Conservation (phyloP, 2,888 invertebrate genomes). For the Leptopilina myrica region DNA sequence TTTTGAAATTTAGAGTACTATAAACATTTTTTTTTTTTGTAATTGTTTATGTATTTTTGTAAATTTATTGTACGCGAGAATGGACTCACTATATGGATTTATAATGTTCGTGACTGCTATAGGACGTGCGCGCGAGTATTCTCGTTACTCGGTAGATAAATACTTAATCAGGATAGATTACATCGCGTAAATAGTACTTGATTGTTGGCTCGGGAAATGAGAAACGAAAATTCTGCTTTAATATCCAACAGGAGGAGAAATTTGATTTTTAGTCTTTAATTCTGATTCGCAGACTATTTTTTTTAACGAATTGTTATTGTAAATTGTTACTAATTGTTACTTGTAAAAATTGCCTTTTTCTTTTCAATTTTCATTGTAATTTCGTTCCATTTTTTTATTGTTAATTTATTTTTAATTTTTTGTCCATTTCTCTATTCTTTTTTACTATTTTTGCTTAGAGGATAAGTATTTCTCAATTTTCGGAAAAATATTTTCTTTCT, state of each 20-base stretch:
- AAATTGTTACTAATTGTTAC: too few species aligned
- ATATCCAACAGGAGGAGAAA: background rate
- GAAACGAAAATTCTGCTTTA: background rate
- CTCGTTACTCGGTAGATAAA: constrained; percentile 67
- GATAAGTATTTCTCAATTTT: too few species aligned
- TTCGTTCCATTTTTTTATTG: too few species aligned
- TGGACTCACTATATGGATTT: constrained; percentile 40
- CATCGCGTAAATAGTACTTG: constrained; percentile 7
- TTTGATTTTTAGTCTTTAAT: background rate
- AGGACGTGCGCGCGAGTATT: constrained; percentile 61
- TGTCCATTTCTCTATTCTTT: too few species aligned
- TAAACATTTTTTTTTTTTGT: background rate
- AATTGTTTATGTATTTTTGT: background rate
- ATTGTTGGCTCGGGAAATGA: background rate
- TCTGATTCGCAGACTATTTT: too few species aligned
- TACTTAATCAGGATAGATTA: constrained; percentile 21
- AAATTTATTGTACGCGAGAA: constrained; percentile 5
- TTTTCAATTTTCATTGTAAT: too few species aligned
- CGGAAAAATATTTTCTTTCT: too few species aligned
- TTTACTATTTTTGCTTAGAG: too few species aligned
- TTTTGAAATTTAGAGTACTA: background rate
- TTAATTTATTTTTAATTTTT: too few species aligned
- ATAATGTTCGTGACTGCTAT: constrained; percentile 67
- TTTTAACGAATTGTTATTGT: too few species aligned
- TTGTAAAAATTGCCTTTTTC: too few species aligned